These are phyloP conservation scores for Acanthaster planci DNA, from an alignment of 35 echinoderm and acorn worm species.

Conservation along the genomic window DNA sequence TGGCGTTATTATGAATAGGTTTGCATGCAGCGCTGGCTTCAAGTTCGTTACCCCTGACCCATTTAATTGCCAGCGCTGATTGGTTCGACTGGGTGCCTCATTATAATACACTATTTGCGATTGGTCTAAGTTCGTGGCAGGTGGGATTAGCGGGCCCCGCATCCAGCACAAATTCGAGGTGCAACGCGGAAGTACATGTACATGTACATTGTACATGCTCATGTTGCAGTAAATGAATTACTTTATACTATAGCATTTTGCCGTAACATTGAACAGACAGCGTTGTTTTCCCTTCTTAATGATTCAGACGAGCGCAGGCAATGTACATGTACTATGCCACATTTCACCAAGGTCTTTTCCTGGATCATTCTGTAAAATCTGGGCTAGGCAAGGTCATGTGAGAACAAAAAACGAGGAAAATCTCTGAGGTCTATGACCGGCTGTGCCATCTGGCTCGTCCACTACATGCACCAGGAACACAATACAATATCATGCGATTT, in stretches of 20 bases:
- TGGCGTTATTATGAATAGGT: constrained; percentile 37
- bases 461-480: too few relatives aligned
- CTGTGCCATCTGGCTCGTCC: too few relatives aligned
- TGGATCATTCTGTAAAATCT: neutral
- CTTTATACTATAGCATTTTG: too few relatives aligned
- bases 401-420: too few relatives aligned
- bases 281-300: too few relatives aligned
- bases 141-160: constrained; percentile 30
- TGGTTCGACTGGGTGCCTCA: constrained; percentile 34
- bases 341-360: constrained; percentile 29
- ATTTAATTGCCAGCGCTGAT: constrained; percentile 54
- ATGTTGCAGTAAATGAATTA: neutral
- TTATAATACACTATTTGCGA: constrained; percentile 44
- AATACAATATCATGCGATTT: too few relatives aligned
- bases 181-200: neutral
- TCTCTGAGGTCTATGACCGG: too few relatives aligned
- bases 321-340: neutral
- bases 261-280: too few relatives aligned
- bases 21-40: constrained; percentile 32
- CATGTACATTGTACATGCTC: neutral
- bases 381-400: neutral
- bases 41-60: constrained; percentile 83
- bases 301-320: too few relatives aligned
- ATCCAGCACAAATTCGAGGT: constrained; percentile 26
- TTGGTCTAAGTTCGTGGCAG: constrained; percentile 58